Base-by-base conservation (phyloP, 2,888 invertebrate species). In the Diadegma fenestrale region DNA sequence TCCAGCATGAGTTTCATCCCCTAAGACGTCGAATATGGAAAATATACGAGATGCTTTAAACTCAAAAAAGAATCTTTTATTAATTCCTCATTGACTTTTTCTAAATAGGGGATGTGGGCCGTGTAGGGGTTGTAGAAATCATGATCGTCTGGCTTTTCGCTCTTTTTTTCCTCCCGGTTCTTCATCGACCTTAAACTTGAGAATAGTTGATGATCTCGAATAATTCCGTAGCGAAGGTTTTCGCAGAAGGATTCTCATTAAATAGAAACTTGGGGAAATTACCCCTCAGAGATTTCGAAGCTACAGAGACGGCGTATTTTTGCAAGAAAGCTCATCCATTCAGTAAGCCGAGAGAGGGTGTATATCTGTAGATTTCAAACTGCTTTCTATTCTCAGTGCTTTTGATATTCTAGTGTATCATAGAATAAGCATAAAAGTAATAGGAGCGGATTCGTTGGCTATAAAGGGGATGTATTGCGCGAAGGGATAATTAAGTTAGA, bases 401-500 rank as follows among this genome's bases (percentile, higher is more conserved):
- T 22, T 61, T n/a, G 48, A 61, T n/a, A 79, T 69, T 72, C 22
- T 64, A 48, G 51, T 19, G 26, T 51, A 80, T 37, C 51, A 51
- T 37, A 51, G 51, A 72, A 64, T 51, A 80, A 72, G 80, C 22
- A 48, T 71, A 64, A 64, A 69, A 69, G 45, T 61, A 64, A 48
- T 30, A 78, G 7, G 26, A 19, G n/a, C 45, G n/a, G 26, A 41
- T 41, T 72, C 33, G 41, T 64, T 64, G 12, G 17, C 33, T 63
- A 45, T 17, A 33, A 72, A 64, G 58, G 17, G 26, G 51, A 30
- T 71, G 54, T 71, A 48, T 41, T 33, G 76, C 89, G 84, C 84
- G 84, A 84, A 86, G 86, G 88, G 85, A 86, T 89, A 90, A 91
- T 91, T 90, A 90, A 86, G 86, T 80, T 75, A 48, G 12, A 41